Evolutionary conservation across 2,113 vertebrate genomes (phyloP).

Genomic region (Opisthocomus hoazin): DNA sequence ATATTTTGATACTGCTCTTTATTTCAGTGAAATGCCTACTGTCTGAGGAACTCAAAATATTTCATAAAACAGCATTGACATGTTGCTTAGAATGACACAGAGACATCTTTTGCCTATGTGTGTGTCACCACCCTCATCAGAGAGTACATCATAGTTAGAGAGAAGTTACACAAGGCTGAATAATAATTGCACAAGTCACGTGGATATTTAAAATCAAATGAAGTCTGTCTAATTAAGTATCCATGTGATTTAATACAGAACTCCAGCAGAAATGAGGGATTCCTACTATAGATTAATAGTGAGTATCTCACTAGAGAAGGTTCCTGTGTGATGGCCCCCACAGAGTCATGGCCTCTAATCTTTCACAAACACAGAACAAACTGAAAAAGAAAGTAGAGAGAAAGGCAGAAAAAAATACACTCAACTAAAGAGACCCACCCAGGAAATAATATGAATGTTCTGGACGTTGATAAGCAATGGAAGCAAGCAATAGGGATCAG

Average conservation of each 20-base stretch:
- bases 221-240: conserved; percentile 14
- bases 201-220: conserved; percentile 17
- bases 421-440: neutral
- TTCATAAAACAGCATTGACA: neutral
- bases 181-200: neutral
- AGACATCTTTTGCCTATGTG: neutral
- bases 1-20: neutral
- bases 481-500: neutral
- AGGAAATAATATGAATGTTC: neutral
- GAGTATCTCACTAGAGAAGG: neutral
- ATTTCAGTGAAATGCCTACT: neutral
- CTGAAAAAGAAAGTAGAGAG: neutral
- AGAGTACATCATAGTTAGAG: neutral
- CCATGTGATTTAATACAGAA: neutral
- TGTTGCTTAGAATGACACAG: neutral
- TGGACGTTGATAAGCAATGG: neutral
- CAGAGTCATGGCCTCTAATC: neutral
- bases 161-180: neutral
- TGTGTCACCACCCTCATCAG: neutral
- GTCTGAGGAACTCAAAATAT: neutral
- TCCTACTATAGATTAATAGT: neutral
- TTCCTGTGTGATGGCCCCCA: neutral
- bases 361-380: neutral
- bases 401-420: neutral
- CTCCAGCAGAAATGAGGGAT: neutral